A percentile compares a stretch with the other conserved stretches of the same genome.
Evolutionary conservation across 1,140 invertebrate species (phyloP).

Genomic region (Ephestia elutella): DNA sequence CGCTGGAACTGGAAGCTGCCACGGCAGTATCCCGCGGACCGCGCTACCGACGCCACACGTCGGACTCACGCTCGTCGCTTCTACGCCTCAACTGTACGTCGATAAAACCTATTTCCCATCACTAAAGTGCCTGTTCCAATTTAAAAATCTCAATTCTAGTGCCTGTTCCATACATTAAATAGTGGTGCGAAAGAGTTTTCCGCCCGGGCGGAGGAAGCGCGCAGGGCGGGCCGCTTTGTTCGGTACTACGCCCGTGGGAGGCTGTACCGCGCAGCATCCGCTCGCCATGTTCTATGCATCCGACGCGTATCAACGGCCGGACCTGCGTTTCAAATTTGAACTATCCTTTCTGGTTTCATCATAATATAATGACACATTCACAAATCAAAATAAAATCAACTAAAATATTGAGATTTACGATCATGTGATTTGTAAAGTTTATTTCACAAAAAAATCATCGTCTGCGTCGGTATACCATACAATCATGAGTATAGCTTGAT

Average conservation of each 20-base stretch:
- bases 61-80: conserved; percentile 29
- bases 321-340: conserved; percentile 11
- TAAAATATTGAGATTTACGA: too few relatives aligned
- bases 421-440: too few relatives aligned
- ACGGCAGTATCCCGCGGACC: conserved; percentile 60
- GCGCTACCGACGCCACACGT: conserved; percentile 54
- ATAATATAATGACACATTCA: too few relatives aligned
- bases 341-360: too few relatives aligned
- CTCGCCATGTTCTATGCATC: conserved; percentile 34
- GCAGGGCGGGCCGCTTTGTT: conserved; percentile 59
- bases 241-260: conserved; percentile 56
- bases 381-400: too few relatives aligned
- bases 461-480: too few relatives aligned
- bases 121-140: conserved; percentile 37
- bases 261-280: conserved; percentile 68
- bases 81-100: conserved; percentile 27
- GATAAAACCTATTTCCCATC: conserved; percentile 19
- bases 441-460: too few relatives aligned
- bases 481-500: too few relatives aligned
- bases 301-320: conserved; percentile 14
- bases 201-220: conserved; percentile 39
- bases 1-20: conserved; percentile 44
- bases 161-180: conserved; percentile 45
- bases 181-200: conserved; percentile 28
- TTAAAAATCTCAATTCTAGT: conserved; percentile 29